Evolutionary conservation across 2,888 invertebrate species (phyloP).

Genomic region (Ornithoptera priamus): DNA sequence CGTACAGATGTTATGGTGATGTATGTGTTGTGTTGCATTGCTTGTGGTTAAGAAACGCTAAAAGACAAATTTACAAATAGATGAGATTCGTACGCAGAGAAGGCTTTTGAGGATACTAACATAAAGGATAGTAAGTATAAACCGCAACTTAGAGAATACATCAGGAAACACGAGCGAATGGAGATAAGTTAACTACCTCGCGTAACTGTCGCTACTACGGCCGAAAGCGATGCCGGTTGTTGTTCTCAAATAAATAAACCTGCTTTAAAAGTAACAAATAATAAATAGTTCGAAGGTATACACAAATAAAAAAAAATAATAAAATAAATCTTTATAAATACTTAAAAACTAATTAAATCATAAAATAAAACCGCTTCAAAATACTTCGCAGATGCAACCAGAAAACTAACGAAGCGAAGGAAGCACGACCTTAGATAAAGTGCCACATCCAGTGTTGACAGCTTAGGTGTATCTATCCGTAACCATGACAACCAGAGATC

Average conservation of each 20-base stretch:
- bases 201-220: conserved; percentile 50
- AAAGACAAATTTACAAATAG: conserved; percentile 49
- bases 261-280: conserved; percentile 61
- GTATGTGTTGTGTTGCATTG: conserved; percentile 25
- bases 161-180: conserved; percentile 39
- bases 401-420: conserved; percentile 43
- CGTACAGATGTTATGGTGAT: conserved; percentile 19
- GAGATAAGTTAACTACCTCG: conserved; percentile 27
- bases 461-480: too few relatives aligned
- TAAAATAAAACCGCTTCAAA: conserved; percentile 43
- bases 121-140: conserved; percentile 69
- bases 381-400: conserved; percentile 40
- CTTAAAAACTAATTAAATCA: conserved; percentile 64
- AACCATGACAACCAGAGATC: too few relatives aligned
- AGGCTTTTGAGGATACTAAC: conserved; percentile 54
- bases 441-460: background rate
- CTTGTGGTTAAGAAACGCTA: conserved; percentile 61
- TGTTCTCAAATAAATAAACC: conserved; percentile 52
- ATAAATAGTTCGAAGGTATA: conserved; percentile 72
- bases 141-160: conserved; percentile 68
- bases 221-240: conserved; percentile 37
- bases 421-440: conserved; percentile 1
- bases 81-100: conserved; percentile 73
- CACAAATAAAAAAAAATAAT: conserved; percentile 46
- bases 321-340: conserved; percentile 73